phyloP scores from a whole-genome alignment of 2,113 vertebrate genomes.

The Dinomys branickii region DNA sequence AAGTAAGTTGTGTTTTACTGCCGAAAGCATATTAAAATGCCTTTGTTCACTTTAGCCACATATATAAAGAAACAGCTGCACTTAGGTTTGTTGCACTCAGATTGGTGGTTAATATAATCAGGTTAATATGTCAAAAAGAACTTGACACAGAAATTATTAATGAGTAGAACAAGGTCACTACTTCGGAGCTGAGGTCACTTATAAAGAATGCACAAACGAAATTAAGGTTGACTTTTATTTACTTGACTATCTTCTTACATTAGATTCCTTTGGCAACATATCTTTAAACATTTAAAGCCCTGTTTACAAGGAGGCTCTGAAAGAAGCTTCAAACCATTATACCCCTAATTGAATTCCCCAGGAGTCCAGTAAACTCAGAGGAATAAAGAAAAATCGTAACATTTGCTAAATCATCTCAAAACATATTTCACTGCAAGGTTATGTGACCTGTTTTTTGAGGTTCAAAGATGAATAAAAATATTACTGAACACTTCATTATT shows the following conservation, averaged over 20 bases:
- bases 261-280: conserved; percentile 89
- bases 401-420: conserved; percentile 89
- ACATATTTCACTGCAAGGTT: conserved; percentile 88
- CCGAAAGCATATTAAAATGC: conserved; percentile 81
- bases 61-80: conserved; percentile 71
- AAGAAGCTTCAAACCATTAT: conserved; percentile 91
- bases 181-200: conserved; percentile 87
- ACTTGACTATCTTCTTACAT: conserved; percentile 89
- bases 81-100: conserved; percentile 71
- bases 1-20: conserved; percentile 86
- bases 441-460: conserved; percentile 84
- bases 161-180: conserved; percentile 87
- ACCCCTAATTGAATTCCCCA: conserved; percentile 90
- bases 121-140: conserved; percentile 86
- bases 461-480: conserved; percentile 83
- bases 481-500: conserved; percentile 84
- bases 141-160: conserved; percentile 86
- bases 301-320: conserved; percentile 90
- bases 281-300: conserved; percentile 91
- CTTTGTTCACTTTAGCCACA: conserved; percentile 84
- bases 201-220: conserved; percentile 88
- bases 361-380: conserved; percentile 89
- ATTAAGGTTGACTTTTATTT: conserved; percentile 90
- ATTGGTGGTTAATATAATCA: conserved; percentile 83
- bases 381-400: conserved; percentile 89